Percentiles rank a stretch among this genome's conserved stretches.
phyloP scores from a whole-genome alignment of 2,888 invertebrate species.

The Antheraea assamensis region DNA sequence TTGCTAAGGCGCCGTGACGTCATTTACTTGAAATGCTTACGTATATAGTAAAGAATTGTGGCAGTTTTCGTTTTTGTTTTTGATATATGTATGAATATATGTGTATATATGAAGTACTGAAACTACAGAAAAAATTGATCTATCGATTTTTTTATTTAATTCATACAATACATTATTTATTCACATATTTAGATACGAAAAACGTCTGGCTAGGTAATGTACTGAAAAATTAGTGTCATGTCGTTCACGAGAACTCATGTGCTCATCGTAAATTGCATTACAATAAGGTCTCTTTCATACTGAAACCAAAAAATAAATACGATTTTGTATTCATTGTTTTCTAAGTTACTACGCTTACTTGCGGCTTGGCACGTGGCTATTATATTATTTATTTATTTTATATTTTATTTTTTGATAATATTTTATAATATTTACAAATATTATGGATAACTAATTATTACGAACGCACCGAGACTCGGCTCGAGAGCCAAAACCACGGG shows the following conservation, averaged over 20 bases:
- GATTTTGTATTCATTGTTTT: neutral
- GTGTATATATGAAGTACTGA: no score
- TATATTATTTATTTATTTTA: no score
- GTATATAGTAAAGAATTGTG: no score
- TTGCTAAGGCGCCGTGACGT: neutral
- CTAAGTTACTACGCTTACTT: neutral
- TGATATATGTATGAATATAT: no score
- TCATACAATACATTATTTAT: no score
- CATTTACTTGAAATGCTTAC: neutral
- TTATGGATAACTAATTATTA: no score
- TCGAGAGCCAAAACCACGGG: no score
- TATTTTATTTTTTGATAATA: no score
- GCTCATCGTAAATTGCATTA: constrained; percentile 24
- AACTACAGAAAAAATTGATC: neutral
- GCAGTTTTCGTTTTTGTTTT: no score
- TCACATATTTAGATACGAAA: neutral
- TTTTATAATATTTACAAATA: no score
- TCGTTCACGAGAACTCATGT: constrained; percentile 21
- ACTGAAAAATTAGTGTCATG: constrained; percentile 18
- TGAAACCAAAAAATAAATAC: neutral
- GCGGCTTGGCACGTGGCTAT: no score
- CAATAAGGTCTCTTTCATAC: neutral
- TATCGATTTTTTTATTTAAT: neutral
- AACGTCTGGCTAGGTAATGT: neutral
- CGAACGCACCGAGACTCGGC: no score